Conservation (phyloP, 2,797 vertebrate species). For the Peromyscus attwateri region DNA sequence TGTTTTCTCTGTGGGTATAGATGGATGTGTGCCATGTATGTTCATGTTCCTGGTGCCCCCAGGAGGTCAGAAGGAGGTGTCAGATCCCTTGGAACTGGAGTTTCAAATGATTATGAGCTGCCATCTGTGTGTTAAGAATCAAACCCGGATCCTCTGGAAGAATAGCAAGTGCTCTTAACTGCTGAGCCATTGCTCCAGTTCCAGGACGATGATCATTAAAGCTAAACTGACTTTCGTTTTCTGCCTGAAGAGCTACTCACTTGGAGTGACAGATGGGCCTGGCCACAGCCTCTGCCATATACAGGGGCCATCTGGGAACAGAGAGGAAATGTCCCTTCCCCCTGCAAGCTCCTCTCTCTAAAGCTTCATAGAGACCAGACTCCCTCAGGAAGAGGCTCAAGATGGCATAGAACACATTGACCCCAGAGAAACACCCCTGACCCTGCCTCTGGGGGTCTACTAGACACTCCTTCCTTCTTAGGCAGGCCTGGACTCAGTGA, state of each 20-base stretch:
- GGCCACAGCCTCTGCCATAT: not conserved
- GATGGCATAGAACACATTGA: too few relatives aligned
- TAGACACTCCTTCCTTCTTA: accelerated
- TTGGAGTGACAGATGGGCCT: not conserved
- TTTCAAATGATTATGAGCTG: not conserved
- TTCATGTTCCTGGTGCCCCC: not conserved
- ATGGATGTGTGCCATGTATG: too few relatives aligned
- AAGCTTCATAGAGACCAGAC: not conserved
- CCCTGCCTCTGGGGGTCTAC: not conserved
- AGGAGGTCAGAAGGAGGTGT: not conserved
- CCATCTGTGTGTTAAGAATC: not conserved
- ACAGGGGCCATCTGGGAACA: not conserved
- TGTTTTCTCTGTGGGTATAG: not conserved
- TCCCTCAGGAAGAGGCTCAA: not conserved
- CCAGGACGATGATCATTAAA: not conserved
- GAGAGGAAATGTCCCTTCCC: not conserved
- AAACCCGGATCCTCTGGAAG: not conserved
- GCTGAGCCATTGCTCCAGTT: not conserved
- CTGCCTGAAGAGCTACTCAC: not conserved
- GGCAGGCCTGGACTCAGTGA: constrained; percentile 27
- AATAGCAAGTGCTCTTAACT: not conserved
- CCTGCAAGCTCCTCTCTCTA: not conserved
- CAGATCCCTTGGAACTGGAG: not conserved
- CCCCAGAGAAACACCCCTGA: not conserved
- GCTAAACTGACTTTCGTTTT: not conserved